Evolutionary conservation across 2,888 invertebrate genomes (phyloP), one percentile per base, ranked within the genome.

Genomic region (Dicroscelio sp.): DNA sequence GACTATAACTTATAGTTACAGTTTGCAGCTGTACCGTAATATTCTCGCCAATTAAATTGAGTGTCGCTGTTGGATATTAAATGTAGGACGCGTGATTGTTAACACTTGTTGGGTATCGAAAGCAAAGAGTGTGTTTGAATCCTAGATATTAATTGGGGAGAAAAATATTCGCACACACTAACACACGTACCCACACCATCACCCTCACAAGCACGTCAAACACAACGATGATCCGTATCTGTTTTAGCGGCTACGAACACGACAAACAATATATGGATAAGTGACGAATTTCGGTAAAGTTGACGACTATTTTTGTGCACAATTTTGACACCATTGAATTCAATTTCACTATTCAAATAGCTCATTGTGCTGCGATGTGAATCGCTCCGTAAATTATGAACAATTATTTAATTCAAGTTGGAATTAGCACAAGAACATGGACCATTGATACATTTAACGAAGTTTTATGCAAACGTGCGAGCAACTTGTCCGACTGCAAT

Each of bases 41-140:
- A 67, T 69, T 86, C 67, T 89, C 75, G 88, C 75, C 84, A 86
- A 90, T 90, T 82, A 82, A 82, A 90, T 83, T 65, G 78, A 90
- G 86, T 86, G 78, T 76, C 65, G 60, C 58, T 76, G 90, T 69
- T 82, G 90, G 67, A 60, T 75, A 88, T 88, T 88, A 88, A 88
- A 83, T 88, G 87, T 82, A 87, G 82, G 82, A 76, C 87, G 87
- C 82, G 87, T 76, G 65, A 69, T 87, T 87, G 82, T 87, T 87
- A 82, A 87, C 87, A 82, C 82, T 87, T 82, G 80, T 87, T 82
- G 69, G 76, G 23, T 43, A 38, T 43, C 87, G 35, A 87, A 55
- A 48, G 80, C 65, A 80, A 87, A 80, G 52, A 80, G 73, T 86
- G 71, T 58, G 73, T 80, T 80, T 73, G 38, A 35, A 73, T 80